These are phyloP conservation scores for Trichomycterus rosablanca DNA, from an alignment of 2,113 vertebrate genomes.

Conservation along the genomic window DNA sequence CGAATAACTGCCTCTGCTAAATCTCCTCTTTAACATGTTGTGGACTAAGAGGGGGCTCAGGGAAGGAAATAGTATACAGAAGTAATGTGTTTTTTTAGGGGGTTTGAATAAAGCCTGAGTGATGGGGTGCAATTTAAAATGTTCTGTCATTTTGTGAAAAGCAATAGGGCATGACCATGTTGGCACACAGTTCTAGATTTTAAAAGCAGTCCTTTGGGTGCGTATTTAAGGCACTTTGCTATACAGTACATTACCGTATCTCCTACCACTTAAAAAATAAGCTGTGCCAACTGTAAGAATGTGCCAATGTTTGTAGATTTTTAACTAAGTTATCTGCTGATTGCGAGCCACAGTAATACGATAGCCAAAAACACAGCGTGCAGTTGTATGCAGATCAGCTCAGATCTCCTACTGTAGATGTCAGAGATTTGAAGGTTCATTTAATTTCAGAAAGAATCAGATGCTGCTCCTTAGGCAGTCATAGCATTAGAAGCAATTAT, in stretches of 20 bases:
- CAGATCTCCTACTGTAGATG: constrained; percentile 37
- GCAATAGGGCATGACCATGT: constrained; percentile 26
- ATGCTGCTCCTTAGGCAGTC: constrained; percentile 33
- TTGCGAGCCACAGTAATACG: no score
- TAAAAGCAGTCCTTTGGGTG: constrained; percentile 31
- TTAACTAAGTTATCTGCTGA: no score
- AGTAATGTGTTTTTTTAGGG: constrained; percentile 49
- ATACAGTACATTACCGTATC: constrained; percentile 27
- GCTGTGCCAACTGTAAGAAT: no score
- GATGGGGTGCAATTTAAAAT: constrained; percentile 57
- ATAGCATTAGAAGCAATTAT: constrained; percentile 22
- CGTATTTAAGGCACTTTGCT: constrained; percentile 23
- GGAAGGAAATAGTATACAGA: constrained; percentile 58
- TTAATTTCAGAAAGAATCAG: constrained; percentile 52
- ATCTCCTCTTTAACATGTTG: constrained; percentile 69
- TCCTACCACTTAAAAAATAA: constrained; percentile 4
- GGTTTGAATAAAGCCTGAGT: constrained; percentile 61
- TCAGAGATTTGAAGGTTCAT: constrained; percentile 55
- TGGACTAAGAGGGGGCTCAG: constrained; percentile 52
- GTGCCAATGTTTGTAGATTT: no score
- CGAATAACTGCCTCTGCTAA: constrained; percentile 70
- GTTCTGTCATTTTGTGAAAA: constrained; percentile 29
- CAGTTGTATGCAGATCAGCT: constrained; percentile 56
- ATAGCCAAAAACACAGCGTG: constrained; percentile 53
- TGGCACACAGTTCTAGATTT: constrained; percentile 23